Evolutionary conservation across 2,113 vertebrate genomes (phyloP).

Genomic region (Python bivittatus): DNA sequence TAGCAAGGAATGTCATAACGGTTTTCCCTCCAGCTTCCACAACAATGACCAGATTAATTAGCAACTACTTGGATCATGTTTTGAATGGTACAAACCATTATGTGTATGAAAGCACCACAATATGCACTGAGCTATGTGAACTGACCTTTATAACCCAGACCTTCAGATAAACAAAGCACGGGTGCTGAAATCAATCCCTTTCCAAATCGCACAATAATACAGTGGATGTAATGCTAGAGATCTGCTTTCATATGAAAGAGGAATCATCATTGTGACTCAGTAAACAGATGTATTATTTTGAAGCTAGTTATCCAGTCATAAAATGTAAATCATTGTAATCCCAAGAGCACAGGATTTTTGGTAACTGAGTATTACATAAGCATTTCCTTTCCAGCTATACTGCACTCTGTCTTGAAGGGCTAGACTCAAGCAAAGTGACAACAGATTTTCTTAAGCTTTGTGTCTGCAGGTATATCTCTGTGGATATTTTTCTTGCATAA

Average conservation of each 20-base stretch:
- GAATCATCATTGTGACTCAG: conserved; percentile 3
- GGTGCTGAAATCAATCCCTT: conserved; percentile 6
- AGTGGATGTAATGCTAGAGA: neutral
- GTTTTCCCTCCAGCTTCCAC: neutral
- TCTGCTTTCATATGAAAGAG: neutral
- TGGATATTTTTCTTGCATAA: neutral
- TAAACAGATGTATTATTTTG: neutral
- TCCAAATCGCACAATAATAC: neutral
- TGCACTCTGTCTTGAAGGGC: neutral
- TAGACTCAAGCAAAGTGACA: neutral
- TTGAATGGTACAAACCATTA: conserved; percentile 3
- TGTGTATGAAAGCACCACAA: conserved; percentile 13
- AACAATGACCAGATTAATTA: conserved; percentile 18
- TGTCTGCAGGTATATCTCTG: neutral
- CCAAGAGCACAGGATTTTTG: neutral
- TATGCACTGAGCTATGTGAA: conserved; percentile 10
- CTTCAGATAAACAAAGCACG: neutral
- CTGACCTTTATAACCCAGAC: conserved; percentile 11
- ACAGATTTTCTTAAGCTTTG: neutral
- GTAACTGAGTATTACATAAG: neutral
- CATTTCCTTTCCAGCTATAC: neutral
- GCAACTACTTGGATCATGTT: conserved; percentile 5
- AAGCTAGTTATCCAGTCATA: conserved; percentile 18
- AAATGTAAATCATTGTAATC: conserved; percentile 11
- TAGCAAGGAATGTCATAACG: neutral